Percentiles rank a stretch among this genome's conserved stretches.
Conservation (phyloP, 2,797 vertebrate genomes). For the Enteromius thamalakanensis region DNA sequence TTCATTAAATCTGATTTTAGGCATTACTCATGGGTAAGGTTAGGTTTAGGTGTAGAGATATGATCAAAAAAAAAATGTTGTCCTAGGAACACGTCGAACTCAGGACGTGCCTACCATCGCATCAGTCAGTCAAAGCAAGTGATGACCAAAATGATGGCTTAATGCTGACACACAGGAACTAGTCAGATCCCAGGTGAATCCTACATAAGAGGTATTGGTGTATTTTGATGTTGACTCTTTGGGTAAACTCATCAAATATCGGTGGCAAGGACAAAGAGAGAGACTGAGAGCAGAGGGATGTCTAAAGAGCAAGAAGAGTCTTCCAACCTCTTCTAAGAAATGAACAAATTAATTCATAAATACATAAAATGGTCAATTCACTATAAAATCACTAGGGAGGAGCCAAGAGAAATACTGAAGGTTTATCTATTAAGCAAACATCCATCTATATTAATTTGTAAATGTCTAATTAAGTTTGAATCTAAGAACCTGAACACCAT, state of each 20-base stretch:
- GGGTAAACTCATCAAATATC: slow-evolving; percentile 47
- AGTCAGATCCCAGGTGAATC: neutral
- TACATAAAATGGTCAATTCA: neutral
- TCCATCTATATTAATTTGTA: neutral
- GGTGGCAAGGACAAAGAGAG: neutral
- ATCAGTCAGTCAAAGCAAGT: neutral
- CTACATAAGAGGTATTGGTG: slow-evolving; percentile 30
- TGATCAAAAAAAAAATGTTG: no score
- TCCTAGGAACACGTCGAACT: no score
- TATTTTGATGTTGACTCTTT: slow-evolving; percentile 51
- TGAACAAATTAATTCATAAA: neutral
- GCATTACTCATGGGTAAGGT: no score
- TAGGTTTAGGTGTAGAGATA: no score
- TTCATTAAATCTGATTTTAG: no score
- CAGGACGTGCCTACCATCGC: no score
- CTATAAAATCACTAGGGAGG: neutral
- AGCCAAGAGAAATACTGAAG: neutral
- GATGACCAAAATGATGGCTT: neutral
- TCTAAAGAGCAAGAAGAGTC: neutral
- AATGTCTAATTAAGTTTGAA: neutral
- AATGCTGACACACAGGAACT: neutral
- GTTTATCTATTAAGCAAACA: neutral
- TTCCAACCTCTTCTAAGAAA: neutral
- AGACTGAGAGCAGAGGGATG: neutral
- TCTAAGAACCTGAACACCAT: neutral